Conservation (phyloP, 2,113 vertebrate genomes). For the Arizona elegans region DNA sequence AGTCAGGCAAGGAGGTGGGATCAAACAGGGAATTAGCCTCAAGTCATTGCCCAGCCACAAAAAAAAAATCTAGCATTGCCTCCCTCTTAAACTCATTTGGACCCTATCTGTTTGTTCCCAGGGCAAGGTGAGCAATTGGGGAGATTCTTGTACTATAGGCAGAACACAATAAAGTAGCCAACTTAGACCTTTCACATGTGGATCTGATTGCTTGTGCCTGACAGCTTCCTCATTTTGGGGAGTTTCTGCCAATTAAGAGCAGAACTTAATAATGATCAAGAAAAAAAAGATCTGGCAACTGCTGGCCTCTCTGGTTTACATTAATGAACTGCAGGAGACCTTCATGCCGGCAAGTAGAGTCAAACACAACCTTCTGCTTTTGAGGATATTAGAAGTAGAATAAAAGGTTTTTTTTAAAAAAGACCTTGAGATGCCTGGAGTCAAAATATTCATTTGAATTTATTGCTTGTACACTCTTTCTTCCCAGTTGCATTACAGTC, state of each 20-base stretch:
- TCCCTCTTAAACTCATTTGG: neutral
- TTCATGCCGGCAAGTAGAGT: neutral
- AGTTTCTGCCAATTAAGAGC: too few relatives aligned
- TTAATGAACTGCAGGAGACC: neutral
- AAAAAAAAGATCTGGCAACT: neutral
- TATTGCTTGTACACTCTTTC: neutral
- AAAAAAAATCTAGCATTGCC: neutral
- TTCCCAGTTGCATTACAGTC: neutral
- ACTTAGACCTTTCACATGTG: neutral
- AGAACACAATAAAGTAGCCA: neutral
- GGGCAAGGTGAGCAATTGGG: neutral
- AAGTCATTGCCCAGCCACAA: neutral
- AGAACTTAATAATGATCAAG: neutral
- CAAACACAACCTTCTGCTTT: neutral
- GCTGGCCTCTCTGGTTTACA: neutral
- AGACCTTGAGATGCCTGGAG: neutral
- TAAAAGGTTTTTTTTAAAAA: neutral
- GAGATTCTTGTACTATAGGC: neutral
- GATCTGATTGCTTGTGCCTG: neutral
- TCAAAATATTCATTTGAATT: neutral
- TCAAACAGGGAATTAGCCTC: neutral
- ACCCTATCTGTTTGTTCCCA: neutral
- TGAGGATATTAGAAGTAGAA: neutral
- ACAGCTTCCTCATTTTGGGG: neutral
- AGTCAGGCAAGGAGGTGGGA: neutral